A percentile compares a stretch with the other conserved stretches of the same genome.
Evolutionary conservation across 35 echinoderm and acorn worm genomes (phyloP).

Genomic region (Holothuria glaberrima): DNA sequence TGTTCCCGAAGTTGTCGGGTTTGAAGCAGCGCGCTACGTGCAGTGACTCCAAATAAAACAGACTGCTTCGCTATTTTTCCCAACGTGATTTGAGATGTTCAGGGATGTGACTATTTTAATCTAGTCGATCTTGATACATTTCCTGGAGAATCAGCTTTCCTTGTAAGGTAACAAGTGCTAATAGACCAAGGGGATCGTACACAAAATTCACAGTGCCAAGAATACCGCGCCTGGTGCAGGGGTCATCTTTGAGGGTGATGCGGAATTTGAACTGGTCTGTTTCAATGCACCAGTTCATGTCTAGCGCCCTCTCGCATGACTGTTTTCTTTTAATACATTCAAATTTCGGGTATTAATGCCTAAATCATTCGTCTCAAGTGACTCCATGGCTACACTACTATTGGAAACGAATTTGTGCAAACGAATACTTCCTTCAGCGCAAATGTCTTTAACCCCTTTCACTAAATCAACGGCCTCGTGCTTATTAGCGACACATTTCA

Average conservation of each 20-base stretch:
- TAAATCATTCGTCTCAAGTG: conserved; percentile 17
- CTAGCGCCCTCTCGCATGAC: conserved; percentile 24
- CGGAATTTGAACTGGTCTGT: neutral
- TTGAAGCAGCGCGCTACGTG: conserved; percentile 66
- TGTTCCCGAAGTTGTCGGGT: conserved; percentile 38
- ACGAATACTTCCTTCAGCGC: neutral
- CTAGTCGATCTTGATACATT: conserved; percentile 24
- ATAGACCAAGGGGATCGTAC: conserved; percentile 10
- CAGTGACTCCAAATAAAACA: conserved; percentile 21
- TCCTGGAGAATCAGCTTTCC: too few species aligned
- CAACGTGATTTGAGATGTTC: conserved; percentile 19
- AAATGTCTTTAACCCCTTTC: too few species aligned
- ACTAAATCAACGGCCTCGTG: too few species aligned
- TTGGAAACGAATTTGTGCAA: too few species aligned
- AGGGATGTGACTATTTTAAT: conserved; percentile 50
- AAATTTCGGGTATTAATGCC: conserved; percentile 16
- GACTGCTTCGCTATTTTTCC: conserved; percentile 22
- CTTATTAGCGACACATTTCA: too few species aligned
- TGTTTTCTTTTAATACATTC: conserved; percentile 15
- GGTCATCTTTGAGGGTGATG: neutral
- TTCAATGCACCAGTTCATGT: conserved; percentile 6
- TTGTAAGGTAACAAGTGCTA: conserved; percentile 57
- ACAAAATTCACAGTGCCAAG: neutral
- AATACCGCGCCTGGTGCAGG: neutral
- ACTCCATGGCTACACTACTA: conserved; percentile 9